phyloP scores from a whole-genome alignment of 2,113 vertebrate genomes.

The Indicator indicator region DNA sequence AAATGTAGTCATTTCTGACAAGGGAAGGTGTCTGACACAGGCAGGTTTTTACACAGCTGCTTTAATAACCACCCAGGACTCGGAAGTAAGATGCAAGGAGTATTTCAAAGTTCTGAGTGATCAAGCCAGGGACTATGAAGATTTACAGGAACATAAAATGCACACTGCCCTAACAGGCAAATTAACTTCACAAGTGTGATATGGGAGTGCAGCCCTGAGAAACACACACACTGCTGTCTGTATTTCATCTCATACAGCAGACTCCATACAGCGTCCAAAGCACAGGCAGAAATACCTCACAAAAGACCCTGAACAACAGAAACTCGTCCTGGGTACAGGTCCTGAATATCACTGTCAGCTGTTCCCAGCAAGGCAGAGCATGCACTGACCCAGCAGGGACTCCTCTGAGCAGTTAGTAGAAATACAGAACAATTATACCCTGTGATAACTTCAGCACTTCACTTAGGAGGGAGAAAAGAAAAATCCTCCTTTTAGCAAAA shows the following conservation, averaged over 20 bases:
- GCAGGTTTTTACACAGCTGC: constrained; percentile 10
- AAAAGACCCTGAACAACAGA: not conserved
- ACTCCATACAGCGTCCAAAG: not conserved
- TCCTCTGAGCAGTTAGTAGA: constrained; percentile 19
- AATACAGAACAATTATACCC: constrained; percentile 46
- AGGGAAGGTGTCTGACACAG: not conserved
- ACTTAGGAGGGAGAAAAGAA: not conserved
- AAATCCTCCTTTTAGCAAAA: not conserved
- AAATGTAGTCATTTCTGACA: constrained; percentile 37
- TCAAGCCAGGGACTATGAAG: not conserved
- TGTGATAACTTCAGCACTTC: constrained; percentile 67
- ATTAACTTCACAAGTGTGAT: constrained; percentile 41
- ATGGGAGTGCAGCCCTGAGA: not conserved
- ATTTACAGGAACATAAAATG: constrained; percentile 51
- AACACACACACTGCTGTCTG: not conserved
- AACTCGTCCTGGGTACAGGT: not conserved
- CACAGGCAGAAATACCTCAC: not conserved
- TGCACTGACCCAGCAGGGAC: constrained; percentile 15
- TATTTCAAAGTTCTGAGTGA: constrained; percentile 54
- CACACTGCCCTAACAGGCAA: constrained; percentile 32
- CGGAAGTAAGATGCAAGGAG: not conserved
- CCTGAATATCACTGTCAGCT: not conserved
- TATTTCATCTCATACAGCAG: not conserved
- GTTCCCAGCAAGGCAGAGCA: not conserved
- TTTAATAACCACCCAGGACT: constrained; percentile 2